These are phyloP conservation scores for Lysandra bellargus DNA, from an alignment of 2,888 invertebrate genomes.

Conservation along the genomic window DNA sequence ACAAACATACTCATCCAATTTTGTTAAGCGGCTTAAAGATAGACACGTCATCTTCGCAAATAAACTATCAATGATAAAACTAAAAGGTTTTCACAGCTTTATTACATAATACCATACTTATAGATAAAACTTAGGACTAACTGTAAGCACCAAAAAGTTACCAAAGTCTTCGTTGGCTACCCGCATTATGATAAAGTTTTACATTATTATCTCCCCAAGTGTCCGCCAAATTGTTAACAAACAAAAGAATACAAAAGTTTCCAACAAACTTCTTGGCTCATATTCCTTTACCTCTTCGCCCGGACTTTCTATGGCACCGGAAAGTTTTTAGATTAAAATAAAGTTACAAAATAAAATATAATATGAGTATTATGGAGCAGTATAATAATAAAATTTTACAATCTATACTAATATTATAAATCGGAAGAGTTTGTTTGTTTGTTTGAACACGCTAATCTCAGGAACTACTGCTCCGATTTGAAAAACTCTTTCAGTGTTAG, in stretches of 20 bases:
- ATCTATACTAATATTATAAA: no score
- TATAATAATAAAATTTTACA: neutral
- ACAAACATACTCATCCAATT: no score
- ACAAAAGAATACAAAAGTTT: neutral
- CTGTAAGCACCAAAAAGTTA: neutral
- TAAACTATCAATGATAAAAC: no score
- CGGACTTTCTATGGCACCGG: neutral
- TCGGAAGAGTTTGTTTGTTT: no score
- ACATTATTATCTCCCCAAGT: conserved; percentile 9
- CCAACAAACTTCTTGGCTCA: conserved; percentile 11
- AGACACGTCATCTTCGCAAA: no score
- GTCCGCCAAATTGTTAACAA: conserved; percentile 14
- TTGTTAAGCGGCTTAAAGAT: no score
- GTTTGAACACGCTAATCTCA: no score
- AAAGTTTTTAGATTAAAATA: conserved; percentile 2
- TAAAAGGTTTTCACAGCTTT: no score
- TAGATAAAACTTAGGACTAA: neutral
- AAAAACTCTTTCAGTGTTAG: no score
- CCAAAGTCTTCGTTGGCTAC: neutral
- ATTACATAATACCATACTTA: no score
- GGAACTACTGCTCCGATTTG: no score
- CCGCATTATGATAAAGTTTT: conserved; percentile 14
- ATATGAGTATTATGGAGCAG: neutral
- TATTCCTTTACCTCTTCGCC: conserved; percentile 6
- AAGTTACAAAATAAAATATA: neutral